Percentiles rank a stretch among this genome's conserved stretches.
Conservation (phyloP, 2,113 vertebrate genomes). For the Microtus oregoni region DNA sequence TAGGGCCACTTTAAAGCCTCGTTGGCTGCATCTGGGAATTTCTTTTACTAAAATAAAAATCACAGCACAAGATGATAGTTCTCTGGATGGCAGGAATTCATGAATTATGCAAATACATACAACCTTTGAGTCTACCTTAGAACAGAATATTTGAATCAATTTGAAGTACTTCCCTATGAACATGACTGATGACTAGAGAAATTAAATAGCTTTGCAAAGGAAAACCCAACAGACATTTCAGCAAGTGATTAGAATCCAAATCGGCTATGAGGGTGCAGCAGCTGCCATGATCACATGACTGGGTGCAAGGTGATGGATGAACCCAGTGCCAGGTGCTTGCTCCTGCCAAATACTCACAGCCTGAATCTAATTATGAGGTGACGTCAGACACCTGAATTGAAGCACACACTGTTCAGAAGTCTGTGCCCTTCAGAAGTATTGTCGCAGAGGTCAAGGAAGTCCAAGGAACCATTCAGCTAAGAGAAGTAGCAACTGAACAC, state of each 20-base stretch:
- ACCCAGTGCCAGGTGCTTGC: not conserved
- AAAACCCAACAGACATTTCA: not conserved
- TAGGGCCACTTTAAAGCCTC: not conserved
- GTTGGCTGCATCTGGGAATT: not conserved
- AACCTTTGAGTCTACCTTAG: not conserved
- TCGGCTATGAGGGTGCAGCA: not conserved
- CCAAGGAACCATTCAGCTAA: not conserved
- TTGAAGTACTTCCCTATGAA: conserved; percentile 17
- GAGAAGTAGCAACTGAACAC: not conserved
- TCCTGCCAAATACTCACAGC: not conserved
- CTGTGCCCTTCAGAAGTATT: not conserved
- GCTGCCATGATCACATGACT: not conserved
- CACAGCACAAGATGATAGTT: not conserved
- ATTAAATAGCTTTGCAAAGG: not conserved
- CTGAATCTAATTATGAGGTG: not conserved
- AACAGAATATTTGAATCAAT: not conserved
- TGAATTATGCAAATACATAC: not conserved
- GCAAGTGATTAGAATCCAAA: not conserved
- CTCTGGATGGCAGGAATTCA: not conserved
- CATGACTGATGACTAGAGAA: not conserved
- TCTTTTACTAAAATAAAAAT: conserved; percentile 12
- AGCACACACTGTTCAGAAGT: not conserved
- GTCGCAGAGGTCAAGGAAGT: not conserved
- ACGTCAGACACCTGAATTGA: not conserved
- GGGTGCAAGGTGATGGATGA: not conserved